These are phyloP conservation scores for Lucilia cuprina DNA, from an alignment of 1,140 invertebrate genomes.

Conservation along the genomic window DNA sequence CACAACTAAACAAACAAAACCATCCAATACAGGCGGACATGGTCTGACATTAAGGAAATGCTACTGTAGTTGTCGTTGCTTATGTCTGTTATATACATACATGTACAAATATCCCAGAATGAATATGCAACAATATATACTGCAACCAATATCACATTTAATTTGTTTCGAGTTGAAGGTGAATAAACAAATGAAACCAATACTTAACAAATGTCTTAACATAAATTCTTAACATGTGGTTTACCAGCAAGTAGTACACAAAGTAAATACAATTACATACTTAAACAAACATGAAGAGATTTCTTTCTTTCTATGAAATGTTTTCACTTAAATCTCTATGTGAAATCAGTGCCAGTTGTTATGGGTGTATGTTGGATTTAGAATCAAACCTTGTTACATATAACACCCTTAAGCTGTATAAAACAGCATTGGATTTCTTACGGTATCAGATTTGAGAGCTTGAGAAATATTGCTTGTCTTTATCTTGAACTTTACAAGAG, in stretches of 20 bases:
- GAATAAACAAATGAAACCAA: conserved; percentile 33
- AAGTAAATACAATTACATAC: neutral
- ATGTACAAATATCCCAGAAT: too few species aligned
- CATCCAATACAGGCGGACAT: neutral
- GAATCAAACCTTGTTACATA: conserved; percentile 7
- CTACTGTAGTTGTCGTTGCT: neutral
- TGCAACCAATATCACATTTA: neutral
- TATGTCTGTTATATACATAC: neutral
- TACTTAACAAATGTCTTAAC: conserved; percentile 30
- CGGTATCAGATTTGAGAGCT: neutral
- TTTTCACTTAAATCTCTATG: neutral
- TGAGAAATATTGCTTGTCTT: conserved; percentile 28
- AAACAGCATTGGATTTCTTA: conserved; percentile 13
- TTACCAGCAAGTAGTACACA: neutral
- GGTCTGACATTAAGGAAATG: conserved; percentile 26
- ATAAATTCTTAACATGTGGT: conserved; percentile 23
- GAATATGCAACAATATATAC: neutral
- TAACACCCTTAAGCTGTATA: conserved; percentile 24
- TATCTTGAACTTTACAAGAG: conserved; percentile 26
- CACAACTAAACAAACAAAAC: neutral
- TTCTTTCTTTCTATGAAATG: neutral
- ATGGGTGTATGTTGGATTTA: neutral
- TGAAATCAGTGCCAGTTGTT: neutral
- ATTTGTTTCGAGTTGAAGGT: neutral
- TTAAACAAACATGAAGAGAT: neutral